Evolutionary conservation across 2,797 vertebrate species (phyloP), one percentile per base, ranked within the genome.

Genomic region (Labeo calbasu): DNA sequence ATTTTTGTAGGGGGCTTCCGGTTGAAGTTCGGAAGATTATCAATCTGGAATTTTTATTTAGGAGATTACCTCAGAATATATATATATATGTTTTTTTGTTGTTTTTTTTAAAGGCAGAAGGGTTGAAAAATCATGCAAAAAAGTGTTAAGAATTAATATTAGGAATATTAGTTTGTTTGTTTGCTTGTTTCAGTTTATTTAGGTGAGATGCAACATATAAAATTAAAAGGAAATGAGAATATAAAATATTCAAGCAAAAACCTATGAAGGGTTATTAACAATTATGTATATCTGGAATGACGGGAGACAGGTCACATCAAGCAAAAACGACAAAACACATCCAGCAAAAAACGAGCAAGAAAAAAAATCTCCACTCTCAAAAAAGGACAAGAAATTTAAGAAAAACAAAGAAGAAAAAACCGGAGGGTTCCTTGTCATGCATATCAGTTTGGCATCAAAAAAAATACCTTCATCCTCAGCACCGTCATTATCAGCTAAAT

Each of bases 391-490:
- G 96, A 98, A 96, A 96, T 96, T 95, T 96, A 97, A 98, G 97
- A 98, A 98, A 98, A 97, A 96, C 93, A 95, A 96, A 95, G 94
- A 96, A 96, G 96, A 95, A 95, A 97, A 98, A 96, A 97, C 93
- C 91, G 93, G 93, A 95, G 92, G 93, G 95, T 93, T 93, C 93
- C 95, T 96, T 95, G 92, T 98, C 98, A 99, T 99, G 98, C 98
- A 99, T 96, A 96, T 97, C 96, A 96, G 93, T 96, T 98, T 96
- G 96, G 96, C 94, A 94, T 95, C 93, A 88, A 89, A 88, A 87
- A 96, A 98, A 98, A 99, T 99, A 99, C 98, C 98, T 99, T 99
- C 97, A 91, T 99, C 98, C 94, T 99, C 98, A 93, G 97, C 96
- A 96, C 96, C 97, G 95, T 98, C 98, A 98, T 95, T 99, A 98